Base-by-base conservation (phyloP, 2,797 vertebrate genomes). In the Chrosomus eos region DNA sequence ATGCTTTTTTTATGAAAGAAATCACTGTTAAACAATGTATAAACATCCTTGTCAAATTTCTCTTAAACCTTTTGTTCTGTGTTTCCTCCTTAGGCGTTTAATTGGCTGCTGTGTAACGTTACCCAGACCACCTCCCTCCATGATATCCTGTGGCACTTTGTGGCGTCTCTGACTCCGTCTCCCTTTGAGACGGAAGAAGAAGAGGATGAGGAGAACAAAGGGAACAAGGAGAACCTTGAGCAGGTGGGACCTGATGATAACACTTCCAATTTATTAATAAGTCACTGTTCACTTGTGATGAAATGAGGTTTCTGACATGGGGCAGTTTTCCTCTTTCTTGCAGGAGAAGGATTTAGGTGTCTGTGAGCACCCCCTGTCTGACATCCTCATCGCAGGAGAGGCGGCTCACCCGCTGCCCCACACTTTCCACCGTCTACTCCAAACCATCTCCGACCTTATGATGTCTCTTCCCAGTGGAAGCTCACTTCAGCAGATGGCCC, bases 401-500 rank as follows among this genome's bases (percentile, higher is more conserved):
- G 98, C 98, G 0, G 98, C 98, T 81, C 98, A 99, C 89, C 98
- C 98, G 6, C 95, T 99, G 23, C 98, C 98, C 5, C 98, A 99
- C 91, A 99, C 98, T 11, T 99, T 99, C 87, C 98, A 99, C 90
- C 97, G 97, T 75, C 96, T 99, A 43, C 97, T 99, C 13, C 98
- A 99, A 91, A 99, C 98, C 45, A 99, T 99, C 93, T 99, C 98
- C 28, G 98, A 99, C 88, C 97, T 99, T 72, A 99, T 99, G 98
- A 99, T 99, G 98, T 99, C 98, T 60, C 97, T 99, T 79, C 98
- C 98, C 38, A 96, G 98, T 89, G 98, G 98, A 81, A 99, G 98
- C 90, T 97, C 98, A 36, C 95, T 99, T 83, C 98, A 99, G 87
- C 98, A 99, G 90, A 99, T 99, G 98, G 98, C 98, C 60, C 95